Evolutionary conservation across 37 sponge, comb jelly and placozoan genomes (phyloP), one percentile per base, ranked within the genome.

Genomic region (Tethya wilhelma): DNA sequence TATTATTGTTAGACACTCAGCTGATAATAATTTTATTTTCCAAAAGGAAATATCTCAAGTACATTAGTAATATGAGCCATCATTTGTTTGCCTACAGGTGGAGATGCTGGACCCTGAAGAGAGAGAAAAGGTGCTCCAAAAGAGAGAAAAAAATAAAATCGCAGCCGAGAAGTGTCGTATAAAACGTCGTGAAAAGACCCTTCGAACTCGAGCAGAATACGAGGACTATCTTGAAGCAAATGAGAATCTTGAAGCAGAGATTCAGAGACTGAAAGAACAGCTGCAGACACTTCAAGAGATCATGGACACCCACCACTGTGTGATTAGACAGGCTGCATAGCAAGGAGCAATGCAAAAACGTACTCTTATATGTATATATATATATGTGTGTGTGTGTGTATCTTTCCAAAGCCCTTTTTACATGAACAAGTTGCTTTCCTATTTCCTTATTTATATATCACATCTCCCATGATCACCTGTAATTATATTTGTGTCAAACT

Each of bases 81-180:
- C 3, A 60, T 38, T 39, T 56, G 28, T 60, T 19, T 30, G 9
- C 6, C 36, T 56, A 12, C 40, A 90, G 90, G 69, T 84, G 17
- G 85, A 93, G 0, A 28, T 84, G 53, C 69, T 93, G 45, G 69
- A 53, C 39, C 85, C 85, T 8, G 79, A 90, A 26, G 95, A 98
- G 67, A 70, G 86, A 42, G 91, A 94, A 1, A 98, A 92, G 67
- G 75, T 91, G 8, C 57, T 89, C 6, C 56, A 80, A 44, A 91
- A 96, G 79, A 42, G 99, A 56, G 95, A 94, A 71, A 96, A 94
- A 71, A 98, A 98, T 84, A 96, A 94, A 80, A 86, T 89, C 0
- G 99, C 99, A 43, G 99, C 99, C 25, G 94, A 92, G 45, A 98
- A 94, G 75, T 98, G 99, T 71, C 75, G 99, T 11, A 74, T 91